Conservation (phyloP, 2,888 invertebrate species). For the Euplexia lucipara region DNA sequence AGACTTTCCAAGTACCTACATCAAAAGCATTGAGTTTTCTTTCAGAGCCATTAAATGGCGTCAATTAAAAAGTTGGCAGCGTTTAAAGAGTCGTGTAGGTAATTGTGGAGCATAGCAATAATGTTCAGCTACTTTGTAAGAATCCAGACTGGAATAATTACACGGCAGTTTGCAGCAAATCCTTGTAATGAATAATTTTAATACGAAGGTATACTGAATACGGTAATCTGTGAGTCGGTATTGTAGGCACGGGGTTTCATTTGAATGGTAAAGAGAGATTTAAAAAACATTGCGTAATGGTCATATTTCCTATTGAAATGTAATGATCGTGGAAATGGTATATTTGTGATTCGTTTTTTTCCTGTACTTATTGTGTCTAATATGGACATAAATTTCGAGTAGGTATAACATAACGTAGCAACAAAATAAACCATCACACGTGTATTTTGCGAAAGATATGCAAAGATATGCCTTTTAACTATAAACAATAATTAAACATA, state of each 20-base stretch:
- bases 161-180: slow-evolving; percentile 51
- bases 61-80: slow-evolving; percentile 65
- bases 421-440: too few species aligned
- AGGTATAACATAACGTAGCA: neutral
- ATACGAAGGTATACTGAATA: slow-evolving; percentile 50
- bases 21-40: slow-evolving; percentile 43
- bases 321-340: neutral
- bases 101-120: slow-evolving; percentile 61
- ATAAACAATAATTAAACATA: too few species aligned
- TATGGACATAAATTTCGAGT: neutral
- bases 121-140: slow-evolving; percentile 61
- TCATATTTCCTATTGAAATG: neutral
- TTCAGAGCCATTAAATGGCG: slow-evolving; percentile 47
- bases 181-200: slow-evolving; percentile 60
- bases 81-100: slow-evolving; percentile 56
- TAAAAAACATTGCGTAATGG: slow-evolving; percentile 19
- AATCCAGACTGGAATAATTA: slow-evolving; percentile 60
- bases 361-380: neutral
- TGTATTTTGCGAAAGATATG: neutral
- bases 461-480: too few species aligned
- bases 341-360: slow-evolving; percentile 17
- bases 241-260: slow-evolving; percentile 27
- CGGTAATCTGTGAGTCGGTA: slow-evolving; percentile 43
- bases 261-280: slow-evolving; percentile 32
- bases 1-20: slow-evolving; percentile 33